phyloP scores from a whole-genome alignment of 1,140 invertebrate species.

The Drosophila sulfurigaster region DNA sequence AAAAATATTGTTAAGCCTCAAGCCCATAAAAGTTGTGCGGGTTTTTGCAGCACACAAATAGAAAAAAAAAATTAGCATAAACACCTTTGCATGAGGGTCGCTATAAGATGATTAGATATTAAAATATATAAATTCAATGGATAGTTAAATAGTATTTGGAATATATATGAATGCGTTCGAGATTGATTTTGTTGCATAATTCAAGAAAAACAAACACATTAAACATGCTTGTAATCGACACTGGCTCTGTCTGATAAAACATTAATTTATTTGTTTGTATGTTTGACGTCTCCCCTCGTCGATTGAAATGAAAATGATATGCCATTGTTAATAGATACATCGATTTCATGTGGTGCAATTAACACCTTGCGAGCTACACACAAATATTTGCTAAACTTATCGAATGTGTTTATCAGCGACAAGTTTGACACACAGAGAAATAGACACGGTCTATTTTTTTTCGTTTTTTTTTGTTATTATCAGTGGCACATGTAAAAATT shows the following conservation, averaged over 20 bases:
- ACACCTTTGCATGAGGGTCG: background rate
- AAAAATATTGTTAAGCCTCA: constrained; percentile 1
- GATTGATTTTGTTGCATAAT: background rate
- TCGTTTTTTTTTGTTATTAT: background rate
- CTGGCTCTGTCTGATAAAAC: constrained; percentile 22
- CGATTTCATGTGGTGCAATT: constrained; percentile 60
- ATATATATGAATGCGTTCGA: background rate
- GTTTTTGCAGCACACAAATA: background rate
- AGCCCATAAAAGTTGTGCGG: background rate
- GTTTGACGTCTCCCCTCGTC: background rate
- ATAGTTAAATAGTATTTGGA: too few relatives aligned
- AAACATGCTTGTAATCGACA: constrained; percentile 6
- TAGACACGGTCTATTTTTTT: constrained; percentile 15
- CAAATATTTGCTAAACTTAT: constrained; percentile 79
- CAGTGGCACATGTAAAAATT: constrained; percentile 17
- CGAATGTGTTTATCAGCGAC: constrained; percentile 70
- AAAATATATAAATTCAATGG: background rate
- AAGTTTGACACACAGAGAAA: constrained; percentile 50
- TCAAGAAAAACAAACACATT: background rate
- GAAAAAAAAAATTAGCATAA: background rate
- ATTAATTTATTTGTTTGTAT: constrained; percentile 16
- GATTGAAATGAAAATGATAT: constrained; percentile 28
- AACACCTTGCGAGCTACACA: constrained; percentile 67
- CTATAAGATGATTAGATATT: too few relatives aligned
- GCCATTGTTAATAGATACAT: constrained; percentile 64